Evolutionary conservation across 2,888 invertebrate genomes (phyloP).

Genomic region (Stenurella melanura): DNA sequence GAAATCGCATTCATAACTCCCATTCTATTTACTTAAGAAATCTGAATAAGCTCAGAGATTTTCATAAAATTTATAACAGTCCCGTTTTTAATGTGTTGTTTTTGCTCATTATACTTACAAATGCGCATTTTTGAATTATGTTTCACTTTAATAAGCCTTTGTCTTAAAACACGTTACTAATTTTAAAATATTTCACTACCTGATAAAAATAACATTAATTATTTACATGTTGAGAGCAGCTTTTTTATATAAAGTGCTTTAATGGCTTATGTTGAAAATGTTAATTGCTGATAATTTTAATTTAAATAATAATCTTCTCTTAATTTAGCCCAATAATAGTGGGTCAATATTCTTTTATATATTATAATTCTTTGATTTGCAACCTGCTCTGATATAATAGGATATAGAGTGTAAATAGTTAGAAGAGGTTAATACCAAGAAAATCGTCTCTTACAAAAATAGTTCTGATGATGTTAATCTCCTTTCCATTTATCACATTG

Average conservation of each 20-base stretch:
- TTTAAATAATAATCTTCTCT: background rate
- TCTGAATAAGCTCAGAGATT: conserved; percentile 36
- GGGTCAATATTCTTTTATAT: conserved; percentile 6
- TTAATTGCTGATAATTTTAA: conserved; percentile 13
- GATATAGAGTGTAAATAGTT: too few species aligned
- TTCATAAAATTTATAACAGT: conserved; percentile 29
- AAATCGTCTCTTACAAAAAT: too few species aligned
- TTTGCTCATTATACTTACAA: conserved; percentile 31
- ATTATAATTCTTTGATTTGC: background rate
- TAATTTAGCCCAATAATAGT: background rate
- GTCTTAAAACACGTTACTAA: conserved; percentile 2
- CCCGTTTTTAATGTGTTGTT: conserved; percentile 30
- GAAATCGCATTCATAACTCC: conserved; percentile 60
- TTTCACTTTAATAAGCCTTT: conserved; percentile 25
- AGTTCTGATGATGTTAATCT: too few species aligned
- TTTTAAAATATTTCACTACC: conserved; percentile 5
- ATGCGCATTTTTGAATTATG: conserved; percentile 35
- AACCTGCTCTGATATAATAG: too few species aligned
- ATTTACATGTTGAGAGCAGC: conserved; percentile 7
- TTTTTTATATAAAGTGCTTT: background rate
- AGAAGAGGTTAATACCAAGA: too few species aligned
- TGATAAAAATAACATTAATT: conserved; percentile 6
- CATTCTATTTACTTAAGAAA: conserved; percentile 48
- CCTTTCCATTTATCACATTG: too few species aligned
- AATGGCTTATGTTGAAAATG: conserved; percentile 10